A percentile compares a stretch with the other conserved stretches of the same genome.
Conservation (phyloP, 1,140 invertebrate genomes). For the Drosophila obscura region DNA sequence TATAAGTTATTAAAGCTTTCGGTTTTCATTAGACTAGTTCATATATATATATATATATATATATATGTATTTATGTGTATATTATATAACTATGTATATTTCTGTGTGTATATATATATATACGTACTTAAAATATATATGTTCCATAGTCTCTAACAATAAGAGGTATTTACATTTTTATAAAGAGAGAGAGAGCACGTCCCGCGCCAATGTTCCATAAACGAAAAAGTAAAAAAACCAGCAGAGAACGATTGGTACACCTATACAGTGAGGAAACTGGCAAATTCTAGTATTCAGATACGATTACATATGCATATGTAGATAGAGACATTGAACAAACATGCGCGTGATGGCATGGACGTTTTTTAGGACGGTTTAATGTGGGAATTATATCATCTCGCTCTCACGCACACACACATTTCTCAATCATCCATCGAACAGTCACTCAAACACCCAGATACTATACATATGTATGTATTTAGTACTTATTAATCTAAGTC, state of each 20-base stretch:
- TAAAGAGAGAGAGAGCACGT: slow-evolving; percentile 22
- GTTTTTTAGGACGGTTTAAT: slow-evolving; percentile 77
- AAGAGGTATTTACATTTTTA: slow-evolving; percentile 72
- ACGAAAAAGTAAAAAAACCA: neutral
- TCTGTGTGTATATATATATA: slow-evolving; percentile 53
- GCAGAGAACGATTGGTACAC: neutral
- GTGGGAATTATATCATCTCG: slow-evolving; percentile 43
- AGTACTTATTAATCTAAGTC: neutral
- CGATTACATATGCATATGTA: slow-evolving; percentile 7
- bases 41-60: slow-evolving; percentile 60
- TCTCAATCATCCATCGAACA: slow-evolving; percentile 7
- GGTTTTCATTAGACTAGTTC: slow-evolving; percentile 81
- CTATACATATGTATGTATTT: neutral
- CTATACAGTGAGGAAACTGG: neutral
- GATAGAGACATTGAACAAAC: slow-evolving; percentile 44
- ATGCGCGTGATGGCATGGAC: slow-evolving; percentile 63
- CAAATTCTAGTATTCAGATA: neutral
- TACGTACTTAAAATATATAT: slow-evolving; percentile 56
- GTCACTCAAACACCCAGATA: slow-evolving; percentile 2
- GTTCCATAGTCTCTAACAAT: slow-evolving; percentile 68
- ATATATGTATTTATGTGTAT: slow-evolving; percentile 49
- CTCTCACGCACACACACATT: slow-evolving; percentile 6
- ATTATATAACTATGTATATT: slow-evolving; percentile 53
- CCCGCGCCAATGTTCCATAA: slow-evolving; percentile 3
- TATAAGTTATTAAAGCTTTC: slow-evolving; percentile 84